Base-by-base conservation (phyloP, 1,140 invertebrate species). In the Harlomillsia oculata region DNA sequence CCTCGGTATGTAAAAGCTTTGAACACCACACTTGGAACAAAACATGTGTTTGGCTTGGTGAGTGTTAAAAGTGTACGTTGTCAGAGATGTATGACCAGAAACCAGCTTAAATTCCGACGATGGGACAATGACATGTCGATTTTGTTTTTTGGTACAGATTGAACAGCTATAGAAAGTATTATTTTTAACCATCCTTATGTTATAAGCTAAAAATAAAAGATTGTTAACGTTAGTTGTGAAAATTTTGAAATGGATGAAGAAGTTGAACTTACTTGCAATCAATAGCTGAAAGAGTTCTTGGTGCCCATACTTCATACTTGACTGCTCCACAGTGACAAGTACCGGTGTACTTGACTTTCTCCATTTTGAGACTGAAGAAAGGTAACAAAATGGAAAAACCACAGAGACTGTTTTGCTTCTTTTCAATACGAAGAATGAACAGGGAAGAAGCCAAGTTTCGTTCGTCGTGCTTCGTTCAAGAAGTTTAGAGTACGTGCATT, bases 61-160 rank as follows among this genome's bases (percentile, higher is more conserved):
- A 5, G 75, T 77, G 59, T 76, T 76, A 59, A 78, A 78, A n/a
- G 73, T 73, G 65, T 78, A 78, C 1, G 71, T 74, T 14, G 71
- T 74, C 16, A 78, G 56, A 41, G 65, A 61, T 36, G 76, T 74
- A 37, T 69, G 68, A 14, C 77, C 77, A 65, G 71, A 56, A 14
- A 76, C 20, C 4, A 78, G 66, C 28, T 69, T 72, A 61, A 78
- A 78, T 44, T 69, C 67, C 9, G 66, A 63, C 2, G 67, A 55
- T 5, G 75, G 72, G 3, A 78, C 74, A 40, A 77, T 71, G 62
- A 77, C 75, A 59, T 76, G 74, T 5, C 65, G 60, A 53, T 75
- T 75, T 60, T 76, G 74, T 59, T 78, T 78, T 66, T 75, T 78
- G 1, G 60, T 52, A 60, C 77, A 78, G 28, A 78, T 70, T 26